Evolutionary conservation across 1,140 invertebrate genomes (phyloP), one percentile per base, ranked within the genome.

Genomic region (Leptinotarsa undecemlineata): DNA sequence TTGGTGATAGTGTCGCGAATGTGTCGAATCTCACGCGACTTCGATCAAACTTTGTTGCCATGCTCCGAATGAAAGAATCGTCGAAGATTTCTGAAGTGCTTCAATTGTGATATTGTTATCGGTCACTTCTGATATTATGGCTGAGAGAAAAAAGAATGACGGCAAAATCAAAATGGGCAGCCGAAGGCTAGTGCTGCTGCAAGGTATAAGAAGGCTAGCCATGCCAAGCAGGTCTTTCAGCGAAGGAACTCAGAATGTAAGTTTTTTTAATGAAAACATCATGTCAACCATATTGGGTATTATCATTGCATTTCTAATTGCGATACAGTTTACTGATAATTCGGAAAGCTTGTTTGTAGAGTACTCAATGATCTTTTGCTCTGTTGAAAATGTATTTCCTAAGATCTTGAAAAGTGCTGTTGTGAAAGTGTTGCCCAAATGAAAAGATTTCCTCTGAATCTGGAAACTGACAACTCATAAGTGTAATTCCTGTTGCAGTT

Each of bases 221-320:
- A 78, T 83, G 82, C 78, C 81, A 14, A 81, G 78, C 62, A 82
- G 83, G 69, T 84, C 83, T 8, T 79, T 83, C 48, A 84, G 83
- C 47, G 79, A 81, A 63, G 78, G 77, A 60, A 81, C 82, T 4
- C 72, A 79, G 21, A 79, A 82, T 76, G 84, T 83, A 78, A 81
- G 82, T 84, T n/a, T 48, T 42, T 14, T 61, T 4, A 20, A 61
- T 33, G 6, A 33, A 1, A 33, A 33, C 4, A 26, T 26, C 26
- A 1, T 6, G 26, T 33, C 26, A 33, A 33, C 26, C 1, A 33
- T 33, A 33, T 33, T 33, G 26, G 1, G 8, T 6, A 33, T 8
- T 1, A 33, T 0, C 6, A 5, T 33, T 1, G 1, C 8, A 33
- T 33, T 33, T 33, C 6, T 33, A 33, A 33, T 33, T 33, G 1